Percentiles rank a stretch among this genome's conserved stretches.
Evolutionary conservation across 2,113 vertebrate species (phyloP).

Genomic region (Okapia johnstoni): DNA sequence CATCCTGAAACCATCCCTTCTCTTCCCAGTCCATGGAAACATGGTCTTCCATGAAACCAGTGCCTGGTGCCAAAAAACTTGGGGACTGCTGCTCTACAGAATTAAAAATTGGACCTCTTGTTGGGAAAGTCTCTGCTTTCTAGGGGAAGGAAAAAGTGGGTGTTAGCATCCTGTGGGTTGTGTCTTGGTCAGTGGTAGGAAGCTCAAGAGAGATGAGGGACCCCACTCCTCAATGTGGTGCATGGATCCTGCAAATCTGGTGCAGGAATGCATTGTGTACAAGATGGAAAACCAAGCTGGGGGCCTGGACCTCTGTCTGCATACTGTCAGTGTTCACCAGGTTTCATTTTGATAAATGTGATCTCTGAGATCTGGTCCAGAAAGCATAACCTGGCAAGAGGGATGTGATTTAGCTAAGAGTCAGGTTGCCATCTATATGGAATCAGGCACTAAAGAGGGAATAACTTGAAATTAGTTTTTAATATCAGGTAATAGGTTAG

Average conservation of each 20-base stretch:
- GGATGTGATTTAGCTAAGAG: neutral
- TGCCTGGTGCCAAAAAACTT: neutral
- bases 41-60: neutral
- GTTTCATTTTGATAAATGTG: neutral
- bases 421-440: neutral
- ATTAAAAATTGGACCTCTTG: neutral
- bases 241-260: neutral
- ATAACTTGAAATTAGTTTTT: neutral
- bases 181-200: neutral
- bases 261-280: rapidly evolving
- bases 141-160: neutral
- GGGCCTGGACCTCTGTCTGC: neutral
- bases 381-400: neutral
- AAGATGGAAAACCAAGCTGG: neutral
- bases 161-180: neutral
- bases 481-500: neutral
- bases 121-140: neutral
- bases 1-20: neutral
- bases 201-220: neutral
- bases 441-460: neutral
- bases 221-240: rapidly evolving
- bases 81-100: neutral
- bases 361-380: neutral
- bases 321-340: neutral
- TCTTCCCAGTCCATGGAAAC: rapidly evolving